Percentiles rank a stretch among this genome's conserved stretches.
These are phyloP conservation scores for Sarcophaga carnaria DNA, from an alignment of 2,888 invertebrate genomes.

Conservation along the genomic window DNA sequence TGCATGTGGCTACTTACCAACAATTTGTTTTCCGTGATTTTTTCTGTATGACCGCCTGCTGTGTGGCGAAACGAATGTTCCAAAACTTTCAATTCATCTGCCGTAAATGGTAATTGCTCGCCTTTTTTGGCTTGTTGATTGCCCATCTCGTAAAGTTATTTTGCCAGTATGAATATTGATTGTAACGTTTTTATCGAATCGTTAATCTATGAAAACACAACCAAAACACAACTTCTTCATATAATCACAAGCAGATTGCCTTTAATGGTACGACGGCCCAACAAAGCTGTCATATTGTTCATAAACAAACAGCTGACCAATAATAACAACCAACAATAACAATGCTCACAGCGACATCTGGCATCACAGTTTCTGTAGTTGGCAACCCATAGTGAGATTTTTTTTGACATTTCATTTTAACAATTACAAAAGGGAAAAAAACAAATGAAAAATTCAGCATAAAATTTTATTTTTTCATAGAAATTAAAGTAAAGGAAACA, in stretches of 20 bases:
- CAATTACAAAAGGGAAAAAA: conserved; percentile 46
- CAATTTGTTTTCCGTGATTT: conserved; percentile 75
- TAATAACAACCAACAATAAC: too few species aligned
- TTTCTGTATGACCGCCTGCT: conserved; percentile 76
- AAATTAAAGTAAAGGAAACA: conserved; percentile 18
- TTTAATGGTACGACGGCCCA: background rate
- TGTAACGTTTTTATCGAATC: background rate
- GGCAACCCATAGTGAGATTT: background rate
- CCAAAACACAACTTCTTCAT: conserved; percentile 6
- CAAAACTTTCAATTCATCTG: conserved; percentile 76
- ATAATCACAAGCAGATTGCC: conserved; percentile 1
- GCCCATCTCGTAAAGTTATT: conserved; percentile 70
- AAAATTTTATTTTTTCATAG: conserved; percentile 36
- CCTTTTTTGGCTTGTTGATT: conserved; percentile 72
- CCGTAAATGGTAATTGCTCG: conserved; percentile 71
- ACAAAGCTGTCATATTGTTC: too few species aligned
- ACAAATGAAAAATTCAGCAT: conserved; percentile 42
- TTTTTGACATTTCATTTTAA: conserved; percentile 58
- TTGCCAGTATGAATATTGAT: background rate
- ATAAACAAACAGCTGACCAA: too few species aligned
- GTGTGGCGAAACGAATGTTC: conserved; percentile 75
- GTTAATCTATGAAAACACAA: conserved; percentile 37
- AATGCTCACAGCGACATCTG: too few species aligned
- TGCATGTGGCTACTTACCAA: conserved; percentile 72
- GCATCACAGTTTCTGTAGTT: background rate